Percentiles rank a stretch among this genome's conserved stretches.
phyloP scores from a whole-genome alignment of 2,888 invertebrate genomes.

The Papilio elwesi region DNA sequence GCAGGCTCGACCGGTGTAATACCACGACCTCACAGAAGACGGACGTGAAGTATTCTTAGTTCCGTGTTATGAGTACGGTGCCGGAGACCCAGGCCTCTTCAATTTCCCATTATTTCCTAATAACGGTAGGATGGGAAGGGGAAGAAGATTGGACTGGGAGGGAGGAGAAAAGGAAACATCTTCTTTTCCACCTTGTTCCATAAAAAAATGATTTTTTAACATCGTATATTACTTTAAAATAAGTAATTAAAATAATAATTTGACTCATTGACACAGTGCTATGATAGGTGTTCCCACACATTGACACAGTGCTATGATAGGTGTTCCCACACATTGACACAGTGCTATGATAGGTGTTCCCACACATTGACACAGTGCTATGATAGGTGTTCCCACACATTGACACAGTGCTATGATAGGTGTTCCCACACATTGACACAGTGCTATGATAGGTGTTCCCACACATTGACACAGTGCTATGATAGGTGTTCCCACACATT shows the following conservation, averaged over 20 bases:
- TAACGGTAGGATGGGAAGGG: too few species aligned
- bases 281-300: neutral
- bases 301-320: neutral
- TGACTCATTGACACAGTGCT: neutral
- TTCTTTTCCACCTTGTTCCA: too few species aligned
- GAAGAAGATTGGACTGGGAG: too few species aligned
- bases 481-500: neutral
- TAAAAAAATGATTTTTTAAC: too few species aligned
- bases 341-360: neutral
- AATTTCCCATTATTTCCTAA: too few species aligned
- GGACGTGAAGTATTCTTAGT: too few species aligned
- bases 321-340: neutral
- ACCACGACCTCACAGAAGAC: too few species aligned
- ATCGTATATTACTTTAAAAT: neutral
- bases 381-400: neutral
- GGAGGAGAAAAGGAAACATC: too few species aligned
- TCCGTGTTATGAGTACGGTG: too few species aligned
- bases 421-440: neutral
- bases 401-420: neutral
- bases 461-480: neutral
- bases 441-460: neutral
- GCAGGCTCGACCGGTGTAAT: too few species aligned
- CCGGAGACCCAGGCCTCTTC: too few species aligned
- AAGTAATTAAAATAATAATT: conserved; percentile 11
- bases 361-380: neutral